Conservation (phyloP, 2,113 vertebrate genomes). For the Crotophaga sulcirostris region DNA sequence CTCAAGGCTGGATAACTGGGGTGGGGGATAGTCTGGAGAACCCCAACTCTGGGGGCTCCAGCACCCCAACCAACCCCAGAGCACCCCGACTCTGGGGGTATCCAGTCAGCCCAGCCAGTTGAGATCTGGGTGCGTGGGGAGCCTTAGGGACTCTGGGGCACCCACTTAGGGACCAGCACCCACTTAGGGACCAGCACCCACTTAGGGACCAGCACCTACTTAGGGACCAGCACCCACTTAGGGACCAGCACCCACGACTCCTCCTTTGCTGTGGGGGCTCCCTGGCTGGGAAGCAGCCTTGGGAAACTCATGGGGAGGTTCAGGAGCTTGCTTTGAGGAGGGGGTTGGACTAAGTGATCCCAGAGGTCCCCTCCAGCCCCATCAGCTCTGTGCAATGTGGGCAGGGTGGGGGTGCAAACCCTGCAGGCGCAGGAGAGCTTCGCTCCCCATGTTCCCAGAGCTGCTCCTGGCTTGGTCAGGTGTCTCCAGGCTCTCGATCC, state of each 20-base stretch:
- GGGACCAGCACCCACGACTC: neutral
- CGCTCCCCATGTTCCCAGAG: neutral
- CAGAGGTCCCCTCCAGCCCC: neutral
- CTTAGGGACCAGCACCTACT: neutral
- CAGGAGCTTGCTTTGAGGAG: neutral
- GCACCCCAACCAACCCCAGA: too few species aligned
- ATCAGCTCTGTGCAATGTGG: neutral
- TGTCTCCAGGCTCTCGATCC: neutral
- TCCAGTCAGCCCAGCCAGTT: too few species aligned
- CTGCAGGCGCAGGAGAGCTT: rapidly evolving
- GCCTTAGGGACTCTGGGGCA: neutral
- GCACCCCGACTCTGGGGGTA: too few species aligned
- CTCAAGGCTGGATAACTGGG: too few species aligned
- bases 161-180: neutral
- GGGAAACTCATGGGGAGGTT: neutral
- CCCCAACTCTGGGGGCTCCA: too few species aligned
- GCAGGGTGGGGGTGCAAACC: neutral
- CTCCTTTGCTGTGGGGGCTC: neutral
- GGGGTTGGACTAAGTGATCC: rapidly evolving
- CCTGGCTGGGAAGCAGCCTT: neutral
- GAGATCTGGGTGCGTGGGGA: neutral
- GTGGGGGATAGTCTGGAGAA: too few species aligned
- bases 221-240: rapidly evolving
- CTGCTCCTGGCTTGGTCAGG: neutral
- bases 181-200: rapidly evolving